Evolutionary conservation across 2,797 vertebrate species (phyloP), one percentile per base, ranked within the genome.

Genomic region (Hyperoplus lanceolatus): DNA sequence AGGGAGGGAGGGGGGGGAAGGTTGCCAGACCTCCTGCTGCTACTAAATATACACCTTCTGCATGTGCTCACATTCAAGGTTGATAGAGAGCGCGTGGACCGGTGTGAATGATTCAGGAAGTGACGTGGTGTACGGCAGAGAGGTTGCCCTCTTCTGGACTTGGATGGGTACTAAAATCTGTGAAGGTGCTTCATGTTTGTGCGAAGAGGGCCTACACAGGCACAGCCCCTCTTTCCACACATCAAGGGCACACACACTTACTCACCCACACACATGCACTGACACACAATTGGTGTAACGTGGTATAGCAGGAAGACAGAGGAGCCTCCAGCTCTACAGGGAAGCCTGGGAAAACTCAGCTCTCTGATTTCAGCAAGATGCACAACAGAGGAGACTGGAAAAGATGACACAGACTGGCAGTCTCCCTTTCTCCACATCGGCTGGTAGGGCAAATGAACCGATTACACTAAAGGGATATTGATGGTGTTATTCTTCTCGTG

Each of bases 201-300:
- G 74, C 80, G 55, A 1, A 61, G 15, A 79, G 72, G 77, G 65
- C 82, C 78, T 80, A 13, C 66, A 62, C 73, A 45, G 45, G 51
- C 73, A 53, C 71, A 80, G 82, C 80, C 80, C 50, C 85, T 75
- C 79, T 29, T 29, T 75, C 53, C 71, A 53, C 79, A 75, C 74
- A 72, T 93, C 91, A 94, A 94, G 91, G 93, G 67, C 94, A 92
- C 66, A 85, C 80, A 61, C n/a, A 15, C 53, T 29, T 29, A 29
- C 53, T n/a, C 77, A 83, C 69, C 70, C 73, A 59, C 66, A 65
- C 71, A 72, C 79, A 84, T 55, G 46, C 78, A 65, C 29, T 46
- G 46, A 43, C 85, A 73, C 76, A 87, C 80, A 83, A 86, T 79
- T 85, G 86, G 84, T 89, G 80, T 85, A 85, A 87, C 58, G 66